Percentiles rank a stretch among this genome's conserved stretches.
phyloP scores from a whole-genome alignment of 2,113 vertebrate genomes.

The Pedetes capensis region DNA sequence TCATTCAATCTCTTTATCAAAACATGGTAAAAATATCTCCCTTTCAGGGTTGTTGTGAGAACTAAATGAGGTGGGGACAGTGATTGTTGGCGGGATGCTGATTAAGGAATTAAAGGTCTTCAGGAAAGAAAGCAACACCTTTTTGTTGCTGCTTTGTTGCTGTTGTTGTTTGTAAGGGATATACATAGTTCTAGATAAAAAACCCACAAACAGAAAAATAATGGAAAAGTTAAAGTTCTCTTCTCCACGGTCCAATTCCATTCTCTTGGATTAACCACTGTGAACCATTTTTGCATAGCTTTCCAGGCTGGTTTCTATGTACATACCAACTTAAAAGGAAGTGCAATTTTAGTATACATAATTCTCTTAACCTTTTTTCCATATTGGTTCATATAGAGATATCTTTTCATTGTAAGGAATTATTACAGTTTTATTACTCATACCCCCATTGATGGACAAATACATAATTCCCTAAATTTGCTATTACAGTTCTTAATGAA shows the following conservation, averaged over 20 bases:
- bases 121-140: neutral
- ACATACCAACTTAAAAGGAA: neutral
- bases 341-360: neutral
- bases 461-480: neutral
- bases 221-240: neutral
- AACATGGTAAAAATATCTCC: neutral
- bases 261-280: neutral
- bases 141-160: neutral
- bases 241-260: neutral
- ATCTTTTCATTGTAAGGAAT: neutral
- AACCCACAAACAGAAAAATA: neutral
- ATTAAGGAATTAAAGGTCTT: no score
- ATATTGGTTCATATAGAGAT: neutral
- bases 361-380: neutral
- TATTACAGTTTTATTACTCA: neutral
- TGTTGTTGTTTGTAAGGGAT: no score
- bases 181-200: neutral
- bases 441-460: neutral
- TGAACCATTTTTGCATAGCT: neutral
- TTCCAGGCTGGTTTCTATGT: neutral
- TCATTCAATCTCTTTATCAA: neutral
- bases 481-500: neutral
- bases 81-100: neutral
- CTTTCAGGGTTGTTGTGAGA: neutral
- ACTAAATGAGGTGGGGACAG: neutral